These are phyloP conservation scores for Pangasius macronema DNA, from an alignment of 2,797 vertebrate species.

Conservation along the genomic window DNA sequence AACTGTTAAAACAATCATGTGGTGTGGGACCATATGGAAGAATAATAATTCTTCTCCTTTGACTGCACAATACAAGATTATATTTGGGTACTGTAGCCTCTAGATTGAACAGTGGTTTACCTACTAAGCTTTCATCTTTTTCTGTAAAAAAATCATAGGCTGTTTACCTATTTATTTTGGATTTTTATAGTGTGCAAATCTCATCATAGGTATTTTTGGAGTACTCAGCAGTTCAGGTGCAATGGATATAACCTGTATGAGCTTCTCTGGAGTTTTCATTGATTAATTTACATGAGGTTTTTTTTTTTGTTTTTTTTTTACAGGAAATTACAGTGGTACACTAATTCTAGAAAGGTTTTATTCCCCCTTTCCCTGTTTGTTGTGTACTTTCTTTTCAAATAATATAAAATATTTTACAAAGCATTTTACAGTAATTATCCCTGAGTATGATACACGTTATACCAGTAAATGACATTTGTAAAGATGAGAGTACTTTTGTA, in stretches of 20 bases:
- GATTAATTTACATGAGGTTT: background rate
- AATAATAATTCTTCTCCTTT: conserved; percentile 19
- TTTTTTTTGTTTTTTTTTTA: background rate
- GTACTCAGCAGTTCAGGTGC: conserved; percentile 27
- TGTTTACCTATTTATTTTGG: conserved; percentile 9
- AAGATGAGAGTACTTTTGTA: conserved; percentile 22
- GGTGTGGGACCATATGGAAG: conserved; percentile 47
- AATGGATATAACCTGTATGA: conserved; percentile 31
- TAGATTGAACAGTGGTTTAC: conserved; percentile 1
- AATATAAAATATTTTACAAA: conserved; percentile 16
- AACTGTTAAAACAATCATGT: conserved; percentile 36
- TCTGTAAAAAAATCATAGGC: background rate
- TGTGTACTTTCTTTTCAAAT: background rate
- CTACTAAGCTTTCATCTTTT: background rate
- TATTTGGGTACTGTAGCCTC: background rate
- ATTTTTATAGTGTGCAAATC: conserved; percentile 14
- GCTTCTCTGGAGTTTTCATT: background rate
- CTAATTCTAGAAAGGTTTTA: conserved; percentile 26
- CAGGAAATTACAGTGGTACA: conserved; percentile 27
- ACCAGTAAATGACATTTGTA: background rate
- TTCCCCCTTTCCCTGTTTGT: background rate
- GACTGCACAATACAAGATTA: conserved; percentile 23
- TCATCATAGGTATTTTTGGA: conserved; percentile 16
- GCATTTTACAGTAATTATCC: conserved; percentile 11
- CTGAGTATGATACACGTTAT: background rate